These are phyloP conservation scores for Tenodera sinensis DNA, from an alignment of 2,888 invertebrate species.

Conservation along the genomic window DNA sequence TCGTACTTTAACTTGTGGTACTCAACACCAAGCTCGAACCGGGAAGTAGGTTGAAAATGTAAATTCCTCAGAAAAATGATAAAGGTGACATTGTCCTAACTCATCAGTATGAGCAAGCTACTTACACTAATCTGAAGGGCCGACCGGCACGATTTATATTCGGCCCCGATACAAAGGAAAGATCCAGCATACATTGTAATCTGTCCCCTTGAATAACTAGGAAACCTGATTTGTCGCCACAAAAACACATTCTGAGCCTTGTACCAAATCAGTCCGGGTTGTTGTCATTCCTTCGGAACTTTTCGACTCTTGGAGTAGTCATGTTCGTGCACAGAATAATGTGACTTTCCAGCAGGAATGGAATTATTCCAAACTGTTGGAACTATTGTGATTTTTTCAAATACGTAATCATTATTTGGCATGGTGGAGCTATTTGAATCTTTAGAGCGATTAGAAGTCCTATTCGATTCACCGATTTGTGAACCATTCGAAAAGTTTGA, in stretches of 20 bases:
- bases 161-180: not conserved
- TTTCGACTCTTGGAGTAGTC: not conserved
- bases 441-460: no score
- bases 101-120: not conserved
- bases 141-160: not conserved
- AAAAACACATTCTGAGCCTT: not conserved
- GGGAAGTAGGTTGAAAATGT: not conserved
- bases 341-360: no score
- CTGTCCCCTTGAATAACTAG: not conserved
- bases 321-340: not conserved
- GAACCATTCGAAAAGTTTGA: no score
- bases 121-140: not conserved
- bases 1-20: no score
- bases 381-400: no score
- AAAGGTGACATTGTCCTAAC: not conserved
- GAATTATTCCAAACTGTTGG: no score
- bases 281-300: not conserved
- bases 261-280: no score
- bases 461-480: no score
- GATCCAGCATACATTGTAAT: not conserved
- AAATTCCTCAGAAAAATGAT: not conserved
- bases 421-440: no score
- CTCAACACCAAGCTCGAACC: not conserved
- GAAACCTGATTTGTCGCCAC: not conserved
- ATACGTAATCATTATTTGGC: no score